Evolutionary conservation across 2,113 vertebrate species (phyloP), one percentile per base, ranked within the genome.

Genomic region (Sphaerodactylus townsendi): DNA sequence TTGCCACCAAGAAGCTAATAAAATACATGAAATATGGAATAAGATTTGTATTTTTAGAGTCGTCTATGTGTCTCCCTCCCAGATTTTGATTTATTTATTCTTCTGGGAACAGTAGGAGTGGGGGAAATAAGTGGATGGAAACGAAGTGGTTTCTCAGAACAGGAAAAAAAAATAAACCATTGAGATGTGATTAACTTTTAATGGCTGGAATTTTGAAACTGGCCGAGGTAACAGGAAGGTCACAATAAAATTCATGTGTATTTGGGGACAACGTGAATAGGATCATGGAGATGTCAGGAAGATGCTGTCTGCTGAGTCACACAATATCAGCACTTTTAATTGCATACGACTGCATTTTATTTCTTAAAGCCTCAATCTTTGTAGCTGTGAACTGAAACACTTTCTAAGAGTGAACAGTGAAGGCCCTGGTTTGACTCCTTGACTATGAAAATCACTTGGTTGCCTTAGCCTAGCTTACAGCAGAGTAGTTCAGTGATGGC

Each of bases 1-100:
- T 92, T 95, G 95, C 94, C 96, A 95, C 90, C 73, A 89, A 94
- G 85, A 93, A 89, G 62, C 90, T 94, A 96, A 96, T 97, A 96
- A 97, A 96, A 88, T 94, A 90, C 91, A 91, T 92, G 92, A 93
- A 93, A 91, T 93, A 90, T 85, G 89, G 82, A 93, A 81, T 85
- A 79, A 85, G 71, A 21, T 84, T 87, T 90, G 85, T 91, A 79
- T 91, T 89, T 84, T 79, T 65, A 5, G 14, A 56, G 53, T 56
- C 10, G 25, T 62, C 23, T 28, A 7, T 62, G 59, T 86, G 85
- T 86, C 81, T 79, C 93, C 82, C 56, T 79, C n/a, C n/a, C n/a
- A n/a, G n/a, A 85, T 87, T 65, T 81, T 48, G 69, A 50, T 50
- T 85, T n/a, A 23, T 72, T 11, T 79, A 1, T 69, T 56, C 71